A percentile compares a stretch with the other conserved stretches of the same genome.
Conservation (phyloP, 2,888 invertebrate genomes). For the Drosophila imparisetae region DNA sequence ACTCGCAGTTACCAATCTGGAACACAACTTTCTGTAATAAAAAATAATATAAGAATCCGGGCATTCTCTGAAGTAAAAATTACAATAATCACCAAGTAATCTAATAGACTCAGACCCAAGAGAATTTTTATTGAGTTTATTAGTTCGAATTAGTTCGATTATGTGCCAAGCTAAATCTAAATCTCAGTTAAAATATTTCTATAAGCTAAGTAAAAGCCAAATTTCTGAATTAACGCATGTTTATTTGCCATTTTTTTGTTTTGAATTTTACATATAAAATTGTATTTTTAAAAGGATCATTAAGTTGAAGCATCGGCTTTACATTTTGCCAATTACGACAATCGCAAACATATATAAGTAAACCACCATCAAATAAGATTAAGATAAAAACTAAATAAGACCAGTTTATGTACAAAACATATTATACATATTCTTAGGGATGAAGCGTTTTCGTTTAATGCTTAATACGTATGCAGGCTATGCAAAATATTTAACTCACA, state of each 20-base stretch:
- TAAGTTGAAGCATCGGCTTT: constrained; percentile 23
- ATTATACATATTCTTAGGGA: constrained; percentile 51
- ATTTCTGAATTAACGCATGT: constrained; percentile 27
- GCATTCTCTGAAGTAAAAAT: background rate
- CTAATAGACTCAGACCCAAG: background rate
- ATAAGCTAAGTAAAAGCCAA: background rate
- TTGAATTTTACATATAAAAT: constrained; percentile 39
- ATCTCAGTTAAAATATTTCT: background rate
- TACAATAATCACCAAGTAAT: too few species aligned
- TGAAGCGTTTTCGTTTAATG: constrained; percentile 50
- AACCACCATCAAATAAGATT: constrained; percentile 47
- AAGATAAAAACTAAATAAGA: constrained; percentile 58
- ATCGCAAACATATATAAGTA: constrained; percentile 34
- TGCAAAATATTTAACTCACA: constrained; percentile 34
- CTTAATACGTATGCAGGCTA: constrained; percentile 35
- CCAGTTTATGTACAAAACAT: constrained; percentile 48
- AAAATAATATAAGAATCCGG: background rate
- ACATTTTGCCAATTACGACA: constrained; percentile 17
- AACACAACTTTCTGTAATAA: background rate
- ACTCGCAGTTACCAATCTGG: background rate
- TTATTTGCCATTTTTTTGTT: constrained; percentile 32
- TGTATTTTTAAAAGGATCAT: constrained; percentile 32
- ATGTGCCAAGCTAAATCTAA: background rate
- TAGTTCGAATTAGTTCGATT: background rate
- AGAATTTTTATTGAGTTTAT: too few species aligned